Base-by-base conservation (phyloP, 2,888 invertebrate species). In the Odiellus spinosus region DNA sequence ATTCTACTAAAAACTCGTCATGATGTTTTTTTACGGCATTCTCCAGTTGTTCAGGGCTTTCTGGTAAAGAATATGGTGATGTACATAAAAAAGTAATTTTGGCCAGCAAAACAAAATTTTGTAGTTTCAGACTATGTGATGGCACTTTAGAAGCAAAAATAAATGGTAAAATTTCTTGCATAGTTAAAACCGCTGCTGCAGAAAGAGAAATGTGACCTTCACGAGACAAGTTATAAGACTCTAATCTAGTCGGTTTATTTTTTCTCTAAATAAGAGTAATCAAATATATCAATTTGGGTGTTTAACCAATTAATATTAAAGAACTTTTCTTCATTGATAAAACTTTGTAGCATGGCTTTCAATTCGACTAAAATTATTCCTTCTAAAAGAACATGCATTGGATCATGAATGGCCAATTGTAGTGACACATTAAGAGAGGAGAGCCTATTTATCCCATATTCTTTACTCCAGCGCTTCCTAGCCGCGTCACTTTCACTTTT, bases 21-120 rank as follows among this genome's bases (percentile, higher is more conserved):
- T 45, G 45, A 39, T 45, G 45, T 12, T 12, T 38, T 14, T 8
- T 12, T 20, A 45, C 39, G 12, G 40, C 15, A 15, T 2, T 1
- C 10, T 8, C 17, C 8, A 45, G 40, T 14, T 45, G 20, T 5
- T 32, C 6, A 39, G 3, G 17, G 20, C 14, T 44, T 19, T 41
- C 20, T 12, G 3, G 5, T 14, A 20, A n/a, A 41, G 41, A 38
- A 38, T 45, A 45, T 21, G 45, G 45, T 20, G 45, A 45, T 26
- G 45, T 40, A 14, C 45, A 26, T 11, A 45, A 21, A 45, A 39
- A 32, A 3, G 45, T 45, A 5, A 45, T 45, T 45, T 45, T 45
- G 1, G 40, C 19, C n/a, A 45, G 8, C 40, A 38, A 12, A 14
- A 45, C 15, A 20, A 45, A 45, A 39, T 40, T 45, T n/a, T 32